These are phyloP conservation scores for Mus spretus DNA, from an alignment of 2,797 vertebrate genomes.

Conservation along the genomic window DNA sequence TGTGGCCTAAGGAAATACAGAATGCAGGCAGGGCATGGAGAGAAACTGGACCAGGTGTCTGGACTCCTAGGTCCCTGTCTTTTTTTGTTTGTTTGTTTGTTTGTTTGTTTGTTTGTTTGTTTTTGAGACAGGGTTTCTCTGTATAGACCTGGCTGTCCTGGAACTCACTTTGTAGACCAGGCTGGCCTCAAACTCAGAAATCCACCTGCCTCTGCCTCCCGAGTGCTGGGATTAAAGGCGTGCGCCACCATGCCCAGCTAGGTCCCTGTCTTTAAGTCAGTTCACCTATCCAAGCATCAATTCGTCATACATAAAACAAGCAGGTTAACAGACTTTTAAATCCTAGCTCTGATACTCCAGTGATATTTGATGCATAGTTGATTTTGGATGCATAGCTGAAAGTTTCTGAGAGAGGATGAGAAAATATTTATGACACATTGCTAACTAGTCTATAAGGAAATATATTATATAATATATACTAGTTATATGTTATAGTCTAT, in stretches of 20 bases:
- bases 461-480: no score
- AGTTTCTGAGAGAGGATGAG: neutral
- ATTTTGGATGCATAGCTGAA: slow-evolving; percentile 12
- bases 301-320: neutral
- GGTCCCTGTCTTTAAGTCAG: neutral
- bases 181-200: no score
- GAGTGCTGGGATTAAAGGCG: no score
- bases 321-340: neutral
- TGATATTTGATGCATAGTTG: neutral
- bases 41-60: neutral
- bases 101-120: no score
- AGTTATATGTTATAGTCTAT: no score
- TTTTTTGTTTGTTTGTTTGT: no score
- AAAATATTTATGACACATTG: slow-evolving; percentile 21
- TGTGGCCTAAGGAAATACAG: neutral
- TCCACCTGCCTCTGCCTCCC: no score
- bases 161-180: no score
- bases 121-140: no score
- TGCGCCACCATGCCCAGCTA: no score
- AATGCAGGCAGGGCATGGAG: neutral
- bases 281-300: neutral
- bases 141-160: no score
- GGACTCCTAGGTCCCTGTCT: neutral
- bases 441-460: neutral
- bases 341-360: neutral